Base-by-base conservation (phyloP, 2,113 vertebrate genomes). In the Origma solitaria region DNA sequence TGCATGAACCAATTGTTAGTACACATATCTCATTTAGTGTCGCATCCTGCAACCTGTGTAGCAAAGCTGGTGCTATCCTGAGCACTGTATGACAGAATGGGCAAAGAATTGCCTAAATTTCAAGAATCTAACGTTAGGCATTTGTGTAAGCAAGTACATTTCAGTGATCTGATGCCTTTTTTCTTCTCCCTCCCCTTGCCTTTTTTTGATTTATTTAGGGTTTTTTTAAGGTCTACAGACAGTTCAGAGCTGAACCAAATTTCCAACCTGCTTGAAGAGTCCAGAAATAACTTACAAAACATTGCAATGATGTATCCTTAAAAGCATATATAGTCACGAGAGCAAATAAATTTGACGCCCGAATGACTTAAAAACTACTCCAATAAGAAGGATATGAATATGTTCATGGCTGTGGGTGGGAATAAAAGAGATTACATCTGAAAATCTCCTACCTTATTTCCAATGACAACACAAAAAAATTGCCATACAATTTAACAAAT, bases 161-260 rank as follows among this genome's bases (percentile, higher is more conserved):
- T 56, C 40, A 54, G 37, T 25, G 40, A 71, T 51, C 10, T 72
- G 68, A 17, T 77, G 49, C 27, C 50, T 68, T 88, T 40, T 53
- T 45, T 76, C 49, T 54, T 71, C 40, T 42, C 31, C 2, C 4
- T n/a, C 6, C 8, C 5, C 2, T 11, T 0, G 1, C 3, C 4
- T 24, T 24, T 64, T 60, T 10, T 57, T 15, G 7, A 27, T 35
- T 75, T 16, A 12, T 4, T 62, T 21, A 6, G 12, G 15, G 37
- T 69, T 84, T 64, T 62, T 6, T 15, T 57, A 92, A 94, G 56
- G 37, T 75, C 47, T 78, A 84, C 24, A 94, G 51, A 68, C 19
- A 76, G 71, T 17, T 71, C 78, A 88, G 77, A 69, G 62, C 33
- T 84, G 38, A 92, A 81, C 12, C 5, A 33, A 42, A 76, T n/a